Evolutionary conservation across 2,888 invertebrate genomes (phyloP).

Genomic region (Cheilosia vernalis): DNA sequence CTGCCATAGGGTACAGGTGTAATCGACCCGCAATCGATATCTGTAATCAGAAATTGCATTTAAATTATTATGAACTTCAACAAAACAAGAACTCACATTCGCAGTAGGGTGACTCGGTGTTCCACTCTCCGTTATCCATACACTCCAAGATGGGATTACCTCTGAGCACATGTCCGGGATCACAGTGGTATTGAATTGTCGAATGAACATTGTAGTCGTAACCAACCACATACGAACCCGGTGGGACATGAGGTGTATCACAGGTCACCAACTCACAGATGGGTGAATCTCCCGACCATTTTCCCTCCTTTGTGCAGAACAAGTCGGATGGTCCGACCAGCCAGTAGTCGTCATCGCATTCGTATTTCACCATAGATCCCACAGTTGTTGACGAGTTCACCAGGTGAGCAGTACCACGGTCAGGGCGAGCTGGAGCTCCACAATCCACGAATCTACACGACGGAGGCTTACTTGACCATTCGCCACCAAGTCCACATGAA

Average conservation of each 20-base stretch:
- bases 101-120: conserved; percentile 91
- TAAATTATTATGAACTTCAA: neutral
- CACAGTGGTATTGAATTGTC: conserved; percentile 94
- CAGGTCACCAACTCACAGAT: conserved; percentile 95
- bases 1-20: conserved; percentile 91
- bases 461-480: conserved; percentile 92
- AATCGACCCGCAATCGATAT: conserved; percentile 94
- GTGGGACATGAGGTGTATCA: conserved; percentile 92
- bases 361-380: conserved; percentile 90
- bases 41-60: conserved; percentile 83
- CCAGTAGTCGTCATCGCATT: conserved; percentile 93
- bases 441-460: conserved; percentile 94
- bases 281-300: conserved; percentile 93
- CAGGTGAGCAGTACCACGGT: conserved; percentile 89
- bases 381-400: conserved; percentile 92
- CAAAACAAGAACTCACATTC: conserved; percentile 87
- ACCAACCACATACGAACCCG: conserved; percentile 93
- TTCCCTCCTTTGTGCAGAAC: conserved; percentile 91
- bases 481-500: conserved; percentile 93
- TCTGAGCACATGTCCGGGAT: conserved; percentile 90
- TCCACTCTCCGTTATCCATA: conserved; percentile 92
- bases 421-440: conserved; percentile 91
- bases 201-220: conserved; percentile 96
- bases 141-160: conserved; percentile 90
- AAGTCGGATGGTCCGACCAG: conserved; percentile 88